Evolutionary conservation across 1,140 invertebrate species (phyloP).

Genomic region (Diprion similis): DNA sequence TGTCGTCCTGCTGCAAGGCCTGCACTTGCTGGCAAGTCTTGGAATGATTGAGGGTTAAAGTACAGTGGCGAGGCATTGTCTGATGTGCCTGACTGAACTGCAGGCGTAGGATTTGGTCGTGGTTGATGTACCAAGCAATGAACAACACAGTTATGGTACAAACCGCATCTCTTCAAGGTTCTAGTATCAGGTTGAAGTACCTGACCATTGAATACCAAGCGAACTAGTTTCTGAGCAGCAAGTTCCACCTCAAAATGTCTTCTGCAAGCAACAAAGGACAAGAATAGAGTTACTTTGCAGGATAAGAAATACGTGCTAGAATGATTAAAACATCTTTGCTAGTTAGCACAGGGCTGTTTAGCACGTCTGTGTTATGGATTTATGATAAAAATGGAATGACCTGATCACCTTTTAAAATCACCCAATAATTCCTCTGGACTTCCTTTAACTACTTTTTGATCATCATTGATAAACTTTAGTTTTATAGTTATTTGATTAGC

Average conservation of each 20-base stretch:
- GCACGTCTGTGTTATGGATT: not conserved
- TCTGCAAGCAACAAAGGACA: constrained; percentile 63
- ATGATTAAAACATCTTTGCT: not conserved
- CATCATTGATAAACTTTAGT: constrained; percentile 88
- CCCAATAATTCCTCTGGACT: constrained; percentile 77
- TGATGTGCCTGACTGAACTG: constrained; percentile 34
- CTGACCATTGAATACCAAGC: constrained; percentile 88
- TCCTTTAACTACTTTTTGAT: constrained; percentile 80
- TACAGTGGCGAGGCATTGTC: constrained; percentile 49
- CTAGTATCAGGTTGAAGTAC: constrained; percentile 78
- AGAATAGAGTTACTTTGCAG: constrained; percentile 16
- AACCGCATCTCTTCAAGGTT: constrained; percentile 78
- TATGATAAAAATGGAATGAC: constrained; percentile 2
- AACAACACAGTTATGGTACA: constrained; percentile 87
- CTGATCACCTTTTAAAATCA: constrained; percentile 83
- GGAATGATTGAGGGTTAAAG: constrained; percentile 47
- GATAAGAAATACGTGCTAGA: constrained; percentile 18
- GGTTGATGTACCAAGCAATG: constrained; percentile 82
- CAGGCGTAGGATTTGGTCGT: constrained; percentile 39
- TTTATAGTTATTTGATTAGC: constrained; percentile 73
- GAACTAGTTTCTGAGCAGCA: constrained; percentile 76
- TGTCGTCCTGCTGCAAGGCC: constrained; percentile 55
- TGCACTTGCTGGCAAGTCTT: constrained; percentile 52
- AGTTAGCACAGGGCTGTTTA: not conserved
- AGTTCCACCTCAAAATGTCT: constrained; percentile 83